phyloP scores from a whole-genome alignment of 2,113 vertebrate species.

The Maccullochella peelii region DNA sequence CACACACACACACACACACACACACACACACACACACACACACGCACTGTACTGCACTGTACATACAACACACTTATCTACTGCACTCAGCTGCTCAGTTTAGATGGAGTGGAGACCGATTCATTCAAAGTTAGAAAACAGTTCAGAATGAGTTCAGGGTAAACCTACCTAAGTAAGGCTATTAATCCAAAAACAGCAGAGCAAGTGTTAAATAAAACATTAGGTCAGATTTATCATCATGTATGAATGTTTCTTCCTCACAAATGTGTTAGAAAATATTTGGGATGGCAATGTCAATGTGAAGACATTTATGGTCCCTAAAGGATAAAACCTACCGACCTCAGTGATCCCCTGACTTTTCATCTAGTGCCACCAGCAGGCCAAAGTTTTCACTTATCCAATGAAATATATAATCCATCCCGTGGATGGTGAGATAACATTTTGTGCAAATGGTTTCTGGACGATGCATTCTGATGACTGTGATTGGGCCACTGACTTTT shows the following conservation, averaged over 20 bases:
- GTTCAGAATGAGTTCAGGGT: background rate
- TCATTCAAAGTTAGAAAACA: constrained; percentile 22
- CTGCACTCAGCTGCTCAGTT: constrained; percentile 5
- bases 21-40: constrained; percentile 12
- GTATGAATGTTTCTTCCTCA: background rate
- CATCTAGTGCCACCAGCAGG: too few relatives aligned
- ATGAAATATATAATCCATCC: too few relatives aligned
- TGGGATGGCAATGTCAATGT: background rate
- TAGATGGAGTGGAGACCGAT: background rate
- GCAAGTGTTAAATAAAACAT: background rate
- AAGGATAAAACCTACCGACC: too few relatives aligned
- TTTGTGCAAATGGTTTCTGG: too few relatives aligned
- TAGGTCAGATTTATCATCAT: too few relatives aligned
- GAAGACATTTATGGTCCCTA: background rate
- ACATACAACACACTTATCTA: constrained; percentile 4
- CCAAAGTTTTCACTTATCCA: too few relatives aligned
- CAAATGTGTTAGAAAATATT: background rate
- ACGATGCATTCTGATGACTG: too few relatives aligned
- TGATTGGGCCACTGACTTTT: too few relatives aligned
- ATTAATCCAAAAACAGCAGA: background rate
- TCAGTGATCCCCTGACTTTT: too few relatives aligned
- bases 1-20: constrained; percentile 3
- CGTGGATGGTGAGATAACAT: too few relatives aligned
- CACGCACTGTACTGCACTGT: too few relatives aligned
- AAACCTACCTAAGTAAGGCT: background rate